Base-by-base conservation (phyloP, 1,140 invertebrate species). In the Latrodectus geometricus region DNA sequence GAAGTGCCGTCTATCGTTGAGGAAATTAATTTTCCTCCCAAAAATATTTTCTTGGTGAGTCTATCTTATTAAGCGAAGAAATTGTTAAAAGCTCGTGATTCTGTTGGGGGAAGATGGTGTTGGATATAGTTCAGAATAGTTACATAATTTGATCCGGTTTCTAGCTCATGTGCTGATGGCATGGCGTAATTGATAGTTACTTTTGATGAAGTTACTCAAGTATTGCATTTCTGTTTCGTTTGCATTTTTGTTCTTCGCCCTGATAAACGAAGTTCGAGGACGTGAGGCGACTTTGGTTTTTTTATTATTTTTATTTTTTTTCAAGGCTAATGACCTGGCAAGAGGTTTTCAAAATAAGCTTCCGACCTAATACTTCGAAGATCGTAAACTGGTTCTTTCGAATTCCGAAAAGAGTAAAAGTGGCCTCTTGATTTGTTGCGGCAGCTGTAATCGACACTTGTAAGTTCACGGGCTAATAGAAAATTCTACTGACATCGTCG, bases 381-480 rank as follows among this genome's bases (percentile, higher is more conserved):
- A 17, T 79, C 49, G 48, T 48, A 61, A 61, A 61, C 66, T 61
- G n/a, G 21, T 66, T 79, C 35, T 81, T 48, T 17, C 54, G 66
- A 72, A 72, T 81, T 81, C 79, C 79, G 79, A 68, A 81, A 81
- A 21, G 20, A 52, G 68, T 81, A 72, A 72, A 81, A 81, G 79
- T 61, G 68, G 50, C 52, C 68, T 81, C 68, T 56, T 72, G 21
- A 72, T 81, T 72, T 72, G 23, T 81, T 56, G 54, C 50, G 49
- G 21, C n/a, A 54, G 21, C 35, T 35, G 35, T 35, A 35, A 35
- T 35, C 35, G 35, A 35, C 35, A 35, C 35, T 35, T 35, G 35
- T 35, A 35, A 35, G 35, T 35, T 35, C 35, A 35, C 35, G 35
- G 35, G 35, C 35, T 35, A 35, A 35, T 35, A 35, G 35, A 35